Evolutionary conservation across 2,113 vertebrate genomes (phyloP).

Genomic region (Lethenteron reissneri): DNA sequence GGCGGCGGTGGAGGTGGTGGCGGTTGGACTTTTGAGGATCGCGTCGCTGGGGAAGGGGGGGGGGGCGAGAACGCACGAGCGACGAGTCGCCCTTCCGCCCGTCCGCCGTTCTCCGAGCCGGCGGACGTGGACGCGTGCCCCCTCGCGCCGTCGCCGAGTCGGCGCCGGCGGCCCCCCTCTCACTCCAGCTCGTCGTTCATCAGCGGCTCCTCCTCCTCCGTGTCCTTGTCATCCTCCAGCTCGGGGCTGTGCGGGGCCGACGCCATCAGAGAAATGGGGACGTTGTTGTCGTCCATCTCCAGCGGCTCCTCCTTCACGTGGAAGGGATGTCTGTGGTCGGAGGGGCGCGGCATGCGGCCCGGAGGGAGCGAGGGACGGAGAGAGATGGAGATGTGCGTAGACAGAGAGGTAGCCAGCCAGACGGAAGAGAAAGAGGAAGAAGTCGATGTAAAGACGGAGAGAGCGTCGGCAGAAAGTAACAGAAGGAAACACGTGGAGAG

Average conservation of each 20-base stretch:
- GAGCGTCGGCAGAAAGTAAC: neutral
- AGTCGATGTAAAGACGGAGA: neutral
- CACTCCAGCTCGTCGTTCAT: conserved; percentile 75
- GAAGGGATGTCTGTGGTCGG: conserved; percentile 52
- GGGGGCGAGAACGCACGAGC: no score
- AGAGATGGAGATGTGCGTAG: neutral
- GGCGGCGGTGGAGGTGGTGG: no score
- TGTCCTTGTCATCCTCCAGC: conserved; percentile 87
- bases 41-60: no score
- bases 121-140: no score
- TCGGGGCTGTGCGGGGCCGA: conserved; percentile 98
- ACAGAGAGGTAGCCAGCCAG: neutral
- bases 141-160: no score
- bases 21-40: no score
- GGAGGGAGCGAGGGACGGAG: neutral
- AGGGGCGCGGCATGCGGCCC: neutral
- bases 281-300: conserved; percentile 91
- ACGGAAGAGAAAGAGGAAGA: neutral
- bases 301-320: conserved; percentile 95
- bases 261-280: conserved; percentile 95
- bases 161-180: conserved; percentile 23
- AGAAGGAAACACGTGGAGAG: no score
- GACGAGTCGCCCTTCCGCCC: no score
- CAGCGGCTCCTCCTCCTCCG: conserved; percentile 91
- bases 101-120: no score